These are phyloP conservation scores for Aphidoletes aphidimyza DNA, from an alignment of 2,888 invertebrate species.

Conservation along the genomic window DNA sequence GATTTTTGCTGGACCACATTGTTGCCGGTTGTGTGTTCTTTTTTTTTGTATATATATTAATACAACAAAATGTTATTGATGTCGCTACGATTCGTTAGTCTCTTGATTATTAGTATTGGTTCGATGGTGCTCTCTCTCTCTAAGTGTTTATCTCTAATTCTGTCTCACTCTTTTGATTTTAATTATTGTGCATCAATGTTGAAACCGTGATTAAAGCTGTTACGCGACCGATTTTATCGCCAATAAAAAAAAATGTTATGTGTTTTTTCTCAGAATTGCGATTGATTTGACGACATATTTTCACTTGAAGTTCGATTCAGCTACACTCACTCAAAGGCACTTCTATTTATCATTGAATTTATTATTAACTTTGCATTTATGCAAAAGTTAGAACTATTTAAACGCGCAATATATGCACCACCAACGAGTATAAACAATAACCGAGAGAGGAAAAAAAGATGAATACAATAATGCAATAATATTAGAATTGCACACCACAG, in stretches of 20 bases:
- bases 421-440: too few relatives aligned
- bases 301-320: constrained; percentile 38
- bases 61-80: not conserved
- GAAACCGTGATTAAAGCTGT: constrained; percentile 35
- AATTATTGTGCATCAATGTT: not conserved
- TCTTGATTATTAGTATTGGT: not conserved
- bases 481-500: not conserved
- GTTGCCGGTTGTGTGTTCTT: constrained; percentile 3
- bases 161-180: not conserved
- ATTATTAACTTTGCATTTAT: constrained; percentile 19
- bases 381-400: not conserved
- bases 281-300: constrained; percentile 40
- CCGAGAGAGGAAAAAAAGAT: not conserved
- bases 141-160: not conserved
- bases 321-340: constrained; percentile 45
- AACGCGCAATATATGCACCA: constrained; percentile 15
- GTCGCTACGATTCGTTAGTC: not conserved
- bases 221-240: constrained; percentile 7
- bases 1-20: constrained; percentile 36
- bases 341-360: constrained; percentile 28
- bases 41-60: not conserved
- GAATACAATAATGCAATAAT: not conserved
- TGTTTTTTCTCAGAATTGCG: constrained; percentile 24
- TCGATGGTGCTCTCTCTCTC: not conserved
- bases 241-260: constrained; percentile 16